Conservation (phyloP, 2,888 invertebrate genomes). For the Petrolisthes manimaculis region DNA sequence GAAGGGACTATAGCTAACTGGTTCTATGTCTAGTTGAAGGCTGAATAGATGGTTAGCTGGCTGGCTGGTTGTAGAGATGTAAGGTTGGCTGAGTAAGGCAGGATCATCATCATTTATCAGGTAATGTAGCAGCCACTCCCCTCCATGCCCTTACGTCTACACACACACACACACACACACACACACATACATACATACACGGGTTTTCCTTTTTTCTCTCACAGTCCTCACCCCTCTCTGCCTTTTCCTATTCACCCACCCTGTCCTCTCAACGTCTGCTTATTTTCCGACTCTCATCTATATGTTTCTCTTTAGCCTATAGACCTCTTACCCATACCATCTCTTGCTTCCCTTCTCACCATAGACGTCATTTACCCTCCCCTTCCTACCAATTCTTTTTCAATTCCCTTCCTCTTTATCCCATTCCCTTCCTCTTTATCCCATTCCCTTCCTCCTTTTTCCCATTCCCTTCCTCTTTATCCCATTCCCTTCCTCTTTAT, state of each 20-base stretch:
- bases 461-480: neutral
- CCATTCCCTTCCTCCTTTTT: neutral
- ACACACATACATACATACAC: slow-evolving; percentile 22
- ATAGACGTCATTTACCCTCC: neutral
- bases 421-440: neutral
- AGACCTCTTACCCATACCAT: neutral
- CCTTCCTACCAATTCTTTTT: neutral
- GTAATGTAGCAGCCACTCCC: slow-evolving; percentile 43
- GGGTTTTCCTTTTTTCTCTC: neutral
- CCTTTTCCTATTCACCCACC: neutral
- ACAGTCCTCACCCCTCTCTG: neutral
- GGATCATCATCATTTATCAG: slow-evolving; percentile 26
- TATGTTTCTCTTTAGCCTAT: neutral
- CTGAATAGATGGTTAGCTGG: slow-evolving; percentile 2
- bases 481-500: neutral
- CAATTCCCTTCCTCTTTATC: neutral
- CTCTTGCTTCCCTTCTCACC: neutral
- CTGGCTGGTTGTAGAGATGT: slow-evolving; percentile 15
- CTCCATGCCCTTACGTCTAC: neutral
- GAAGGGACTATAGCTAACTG: neutral
- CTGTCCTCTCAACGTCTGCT: neutral
- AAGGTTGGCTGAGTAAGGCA: slow-evolving; percentile 6
- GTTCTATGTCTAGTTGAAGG: neutral
- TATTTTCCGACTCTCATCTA: slow-evolving; percentile 8
- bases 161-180: slow-evolving; percentile 22